Base-by-base conservation (phyloP, 2,113 vertebrate genomes). In the Anolis carolinensis region DNA sequence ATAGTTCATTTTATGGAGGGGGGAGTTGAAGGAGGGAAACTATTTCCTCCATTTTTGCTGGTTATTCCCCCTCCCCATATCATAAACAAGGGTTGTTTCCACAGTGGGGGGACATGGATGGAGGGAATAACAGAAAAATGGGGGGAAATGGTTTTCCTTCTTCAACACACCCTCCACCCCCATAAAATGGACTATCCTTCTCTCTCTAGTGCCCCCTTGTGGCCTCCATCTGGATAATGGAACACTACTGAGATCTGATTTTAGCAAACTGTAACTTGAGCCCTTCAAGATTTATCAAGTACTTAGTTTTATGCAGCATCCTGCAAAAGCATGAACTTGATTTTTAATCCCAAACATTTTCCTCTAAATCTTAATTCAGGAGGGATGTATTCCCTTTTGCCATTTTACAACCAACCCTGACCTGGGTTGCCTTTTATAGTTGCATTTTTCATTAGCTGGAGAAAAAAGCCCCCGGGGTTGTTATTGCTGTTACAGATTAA, bases 401-500 rank as follows among this genome's bases (percentile, higher is more conserved):
- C 85, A 3, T 62, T 23, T 34, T 92, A 67, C 81, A 90, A 81
- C 8, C 86, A 82, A 88, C 67, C 68, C 59, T 88, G 63, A 92
- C 20, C 65, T 84, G 16, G 13, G 84, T 84, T 91, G 32, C 6
- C 75, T 83, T 63, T 77, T 68, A 11, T 21, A 32, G 32, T 68
- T 88, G 59, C 21, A 21, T 75, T 84, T 88, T 80, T 83, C 52
- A 77, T 39, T 94, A 90, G 78, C 82, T 78, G 87, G 82, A 16
- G 11, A 11, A 87, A 74, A 34, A 62, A 32, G 27, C 78, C 62
- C 23, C 39, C 21, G 23, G 39, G 52, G 48, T 39, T 88, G 79
- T 74, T 81, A 11, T 67, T 92, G 50, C 27, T 84, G 87, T 83
- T 91, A 82, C 63, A 88, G 90, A 86, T 94, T 95, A 94, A 93